Percentiles rank a stretch among this genome's conserved stretches.
phyloP scores from a whole-genome alignment of 2,113 vertebrate species.

The Pachyramphus minor region DNA sequence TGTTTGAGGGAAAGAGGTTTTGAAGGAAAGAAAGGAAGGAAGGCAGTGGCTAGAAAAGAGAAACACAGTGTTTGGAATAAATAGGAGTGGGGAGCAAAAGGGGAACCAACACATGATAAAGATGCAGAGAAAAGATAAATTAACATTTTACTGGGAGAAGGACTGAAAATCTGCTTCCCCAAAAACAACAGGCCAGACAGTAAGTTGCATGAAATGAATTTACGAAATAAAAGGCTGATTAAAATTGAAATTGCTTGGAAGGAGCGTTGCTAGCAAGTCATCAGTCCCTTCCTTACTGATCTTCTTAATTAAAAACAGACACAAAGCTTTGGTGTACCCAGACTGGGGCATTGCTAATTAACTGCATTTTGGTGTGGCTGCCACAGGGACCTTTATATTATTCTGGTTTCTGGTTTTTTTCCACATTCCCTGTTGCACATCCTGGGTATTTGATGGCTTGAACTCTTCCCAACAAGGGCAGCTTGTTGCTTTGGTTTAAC shows the following conservation, averaged over 20 bases:
- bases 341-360: background rate
- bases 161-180: background rate
- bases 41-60: background rate
- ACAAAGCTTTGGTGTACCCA: background rate
- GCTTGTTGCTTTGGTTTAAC: background rate
- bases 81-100: background rate
- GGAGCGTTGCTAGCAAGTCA: background rate
- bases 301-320: slow-evolving; percentile 18
- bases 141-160: background rate
- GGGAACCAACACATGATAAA: background rate
- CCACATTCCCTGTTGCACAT: background rate
- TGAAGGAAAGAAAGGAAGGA: background rate
- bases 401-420: background rate
- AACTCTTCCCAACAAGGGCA: background rate
- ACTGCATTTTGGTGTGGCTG: background rate
- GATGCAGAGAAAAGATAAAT: background rate
- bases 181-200: background rate
- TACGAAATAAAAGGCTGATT: background rate
- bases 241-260: background rate
- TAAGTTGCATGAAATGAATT: background rate
- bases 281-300: background rate
- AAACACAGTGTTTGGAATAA: background rate
- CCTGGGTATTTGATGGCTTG: background rate
- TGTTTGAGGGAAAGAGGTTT: background rate
- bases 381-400: background rate